phyloP scores from a whole-genome alignment of 2,888 invertebrate species.

The Drosophila koepferae region DNA sequence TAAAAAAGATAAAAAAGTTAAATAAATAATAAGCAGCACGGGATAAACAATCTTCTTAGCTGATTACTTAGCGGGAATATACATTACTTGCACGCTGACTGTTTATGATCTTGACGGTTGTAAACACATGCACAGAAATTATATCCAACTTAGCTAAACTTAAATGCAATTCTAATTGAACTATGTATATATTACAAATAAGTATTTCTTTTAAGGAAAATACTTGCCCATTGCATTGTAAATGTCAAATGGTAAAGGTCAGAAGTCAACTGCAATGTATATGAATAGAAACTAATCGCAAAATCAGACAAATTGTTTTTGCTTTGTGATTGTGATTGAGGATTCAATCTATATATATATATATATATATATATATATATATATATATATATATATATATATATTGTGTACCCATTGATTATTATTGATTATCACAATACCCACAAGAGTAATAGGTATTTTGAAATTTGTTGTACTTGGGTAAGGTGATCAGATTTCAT shows the following conservation, averaged over 20 bases:
- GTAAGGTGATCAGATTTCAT: neutral
- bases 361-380: neutral
- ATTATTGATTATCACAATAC: neutral
- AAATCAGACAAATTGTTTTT: neutral
- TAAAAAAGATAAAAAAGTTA: neutral
- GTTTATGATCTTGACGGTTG: constrained; percentile 1
- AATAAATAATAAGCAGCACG: neutral
- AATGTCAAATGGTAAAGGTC: neutral
- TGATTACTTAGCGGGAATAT: neutral
- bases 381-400: neutral
- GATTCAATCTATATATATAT: neutral
- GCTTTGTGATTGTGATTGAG: neutral
- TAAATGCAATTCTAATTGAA: too few species aligned
- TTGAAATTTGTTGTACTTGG: constrained; percentile 1
- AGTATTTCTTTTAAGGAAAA: neutral
- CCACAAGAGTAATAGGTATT: neutral
- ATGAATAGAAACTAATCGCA: neutral
- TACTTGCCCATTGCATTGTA: neutral
- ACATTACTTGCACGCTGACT: neutral
- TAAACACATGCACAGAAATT: neutral
- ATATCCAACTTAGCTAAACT: neutral
- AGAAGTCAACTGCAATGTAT: neutral
- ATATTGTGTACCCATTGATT: too few species aligned
- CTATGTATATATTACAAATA: neutral
- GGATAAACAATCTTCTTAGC: neutral